A percentile compares a stretch with the other conserved stretches of the same genome.
phyloP scores from a whole-genome alignment of 2,888 invertebrate genomes.

The Aphidoletes aphidimyza region DNA sequence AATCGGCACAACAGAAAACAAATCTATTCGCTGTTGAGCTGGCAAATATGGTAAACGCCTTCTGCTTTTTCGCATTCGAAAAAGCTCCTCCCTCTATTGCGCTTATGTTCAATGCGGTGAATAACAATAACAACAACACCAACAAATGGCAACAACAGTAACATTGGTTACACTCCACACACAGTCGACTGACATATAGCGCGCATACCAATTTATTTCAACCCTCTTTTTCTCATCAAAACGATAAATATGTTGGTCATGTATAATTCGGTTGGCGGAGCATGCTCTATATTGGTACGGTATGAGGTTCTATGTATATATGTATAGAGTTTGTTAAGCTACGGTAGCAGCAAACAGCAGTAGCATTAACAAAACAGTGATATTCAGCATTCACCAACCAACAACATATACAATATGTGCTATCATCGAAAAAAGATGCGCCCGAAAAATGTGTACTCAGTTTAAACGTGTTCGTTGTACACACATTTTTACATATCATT shows the following conservation, averaged over 20 bases:
- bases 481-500: constrained; percentile 29
- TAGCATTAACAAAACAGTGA: not conserved
- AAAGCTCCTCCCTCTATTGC: constrained; percentile 53
- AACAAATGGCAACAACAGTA: too few species aligned
- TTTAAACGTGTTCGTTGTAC: constrained; percentile 5
- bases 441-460: constrained; percentile 26
- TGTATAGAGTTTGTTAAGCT: too few species aligned
- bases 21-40: constrained; percentile 23
- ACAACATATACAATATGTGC: constrained; percentile 52
- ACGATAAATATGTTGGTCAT: constrained; percentile 49
- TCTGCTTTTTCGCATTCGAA: constrained; percentile 47
- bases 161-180: not conserved
- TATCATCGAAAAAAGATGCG: not conserved
- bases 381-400: not conserved
- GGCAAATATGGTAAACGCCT: constrained; percentile 47
- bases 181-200: constrained; percentile 3
- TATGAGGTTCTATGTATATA: too few species aligned
- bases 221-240: constrained; percentile 53
- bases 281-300: not conserved
- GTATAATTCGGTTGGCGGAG: constrained; percentile 53
- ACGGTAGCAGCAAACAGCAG: too few species aligned
- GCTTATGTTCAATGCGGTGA: not conserved
- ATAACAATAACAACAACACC: too few species aligned
- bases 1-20: not conserved
- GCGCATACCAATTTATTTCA: constrained; percentile 53